phyloP scores from a whole-genome alignment of 2,888 invertebrate genomes.

The Catocala nupta region DNA sequence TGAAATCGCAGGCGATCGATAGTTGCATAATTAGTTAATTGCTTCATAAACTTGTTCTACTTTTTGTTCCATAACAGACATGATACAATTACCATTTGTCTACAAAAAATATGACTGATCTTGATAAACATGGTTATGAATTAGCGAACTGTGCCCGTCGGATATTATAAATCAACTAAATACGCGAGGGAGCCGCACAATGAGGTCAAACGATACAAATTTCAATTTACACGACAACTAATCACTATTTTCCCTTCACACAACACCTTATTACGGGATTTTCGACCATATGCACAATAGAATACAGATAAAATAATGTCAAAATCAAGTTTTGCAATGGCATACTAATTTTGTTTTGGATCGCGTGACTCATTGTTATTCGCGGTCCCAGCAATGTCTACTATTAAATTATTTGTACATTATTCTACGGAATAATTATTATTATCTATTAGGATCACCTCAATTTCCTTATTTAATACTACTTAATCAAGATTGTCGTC shows the following conservation, averaged over 20 bases:
- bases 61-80: no score
- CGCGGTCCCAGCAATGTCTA: constrained; percentile 40
- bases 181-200: constrained; percentile 58
- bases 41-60: no score
- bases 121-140: constrained; percentile 35
- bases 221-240: constrained; percentile 65
- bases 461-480: constrained; percentile 2
- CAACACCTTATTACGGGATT: constrained; percentile 18
- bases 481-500: not conserved
- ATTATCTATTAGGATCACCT: constrained; percentile 13
- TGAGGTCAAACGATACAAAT: constrained; percentile 76
- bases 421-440: constrained; percentile 25
- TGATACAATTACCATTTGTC: no score
- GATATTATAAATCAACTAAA: constrained; percentile 58
- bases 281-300: constrained; percentile 20
- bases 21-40: no score
- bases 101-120: constrained; percentile 9
- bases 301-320: constrained; percentile 8
- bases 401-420: constrained; percentile 39
- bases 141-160: constrained; percentile 31
- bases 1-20: no score
- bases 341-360: constrained; percentile 26
- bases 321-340: constrained; percentile 19
- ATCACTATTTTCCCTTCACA: constrained; percentile 30
- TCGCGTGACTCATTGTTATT: constrained; percentile 65